Evolutionary conservation across 2,113 vertebrate genomes (phyloP), one percentile per base, ranked within the genome.

Genomic region (Nyctibius bracteatus): DNA sequence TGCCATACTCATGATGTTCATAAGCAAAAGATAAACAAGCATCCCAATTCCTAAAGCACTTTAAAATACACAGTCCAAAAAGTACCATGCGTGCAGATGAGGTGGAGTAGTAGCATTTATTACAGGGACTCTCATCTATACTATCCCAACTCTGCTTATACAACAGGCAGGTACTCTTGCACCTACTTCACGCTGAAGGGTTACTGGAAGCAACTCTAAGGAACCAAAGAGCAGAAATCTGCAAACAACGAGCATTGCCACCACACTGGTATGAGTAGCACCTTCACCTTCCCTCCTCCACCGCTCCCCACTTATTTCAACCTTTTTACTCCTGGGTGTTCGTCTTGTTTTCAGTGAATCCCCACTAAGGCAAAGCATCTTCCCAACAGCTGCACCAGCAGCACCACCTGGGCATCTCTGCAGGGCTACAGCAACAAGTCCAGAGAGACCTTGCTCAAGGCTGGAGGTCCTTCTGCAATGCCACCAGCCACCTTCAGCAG

Each of bases 1-100:
- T 55, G 14, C 39, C 23, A 10, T 3, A 14, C 9, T 57, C 0
- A 0, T 6, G 9, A 0, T 30, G 8, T 7, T 44, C 3, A 0
- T 5, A 2, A 51, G 28, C 25, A 62, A 16, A 17, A 81, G 22
- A 43, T 9, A 72, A 31, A 28, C 4, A 18, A 71, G 7, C 46
- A 62, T 37, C 41, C 39, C 16, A 28, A 5, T 31, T 44, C 73
- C 74, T 49, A 30, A 47, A 61, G 31, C 52, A 12, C 28, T 65
- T 49, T 25, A 31, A 75, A 61, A 55, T 18, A 37, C 23, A 3
- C 14, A 14, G 24, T 23, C 51, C 21, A 7, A 70, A 1, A 27
- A 70, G 22, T 4, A 19, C 57, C 35, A 12, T 1, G 9, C 2
- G 1, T 72, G 62, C 54, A 23, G 33, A 39, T 28, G 12, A 49